Evolutionary conservation across 2,888 invertebrate genomes (phyloP).

Genomic region (Cyclophora punctaria): DNA sequence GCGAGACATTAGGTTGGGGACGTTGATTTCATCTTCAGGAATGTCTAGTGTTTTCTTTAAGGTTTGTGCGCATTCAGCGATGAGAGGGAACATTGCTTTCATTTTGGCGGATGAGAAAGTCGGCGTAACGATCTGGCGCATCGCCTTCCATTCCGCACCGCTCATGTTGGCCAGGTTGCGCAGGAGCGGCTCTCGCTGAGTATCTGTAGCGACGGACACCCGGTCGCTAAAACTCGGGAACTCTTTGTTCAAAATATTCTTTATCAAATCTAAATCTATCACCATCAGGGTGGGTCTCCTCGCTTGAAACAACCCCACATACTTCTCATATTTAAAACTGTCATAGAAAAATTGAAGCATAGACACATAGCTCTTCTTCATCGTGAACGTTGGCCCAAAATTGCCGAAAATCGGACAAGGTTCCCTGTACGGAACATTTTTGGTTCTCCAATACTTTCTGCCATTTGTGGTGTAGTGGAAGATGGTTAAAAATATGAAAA

Average conservation of each 20-base stretch:
- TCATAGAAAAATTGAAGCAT: constrained; percentile 59
- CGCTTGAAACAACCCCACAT: constrained; percentile 64
- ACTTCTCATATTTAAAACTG: constrained; percentile 45
- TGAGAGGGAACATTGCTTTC: constrained; percentile 68
- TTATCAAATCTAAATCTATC: constrained; percentile 55
- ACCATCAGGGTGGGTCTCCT: constrained; percentile 61
- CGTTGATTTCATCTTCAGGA: constrained; percentile 42
- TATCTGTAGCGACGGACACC: constrained; percentile 57
- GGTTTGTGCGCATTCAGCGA: constrained; percentile 54
- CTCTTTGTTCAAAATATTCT: constrained; percentile 50
- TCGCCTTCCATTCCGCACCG: constrained; percentile 63
- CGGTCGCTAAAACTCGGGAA: constrained; percentile 60
- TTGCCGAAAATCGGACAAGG: constrained; percentile 70
- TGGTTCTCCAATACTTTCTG: constrained; percentile 58
- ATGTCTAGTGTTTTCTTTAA: constrained; percentile 43
- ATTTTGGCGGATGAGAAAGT: constrained; percentile 69
- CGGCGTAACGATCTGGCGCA: constrained; percentile 63
- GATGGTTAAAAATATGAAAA: constrained; percentile 42
- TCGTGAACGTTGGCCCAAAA: constrained; percentile 59
- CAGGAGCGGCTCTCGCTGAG: constrained; percentile 57
- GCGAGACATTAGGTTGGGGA: constrained; percentile 53
- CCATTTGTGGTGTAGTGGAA: constrained; percentile 56
- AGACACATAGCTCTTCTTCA: constrained; percentile 55
- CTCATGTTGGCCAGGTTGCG: constrained; percentile 66
- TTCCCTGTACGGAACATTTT: constrained; percentile 61